phyloP scores from a whole-genome alignment of 2,888 invertebrate genomes.

The Neuroscelio doddi region DNA sequence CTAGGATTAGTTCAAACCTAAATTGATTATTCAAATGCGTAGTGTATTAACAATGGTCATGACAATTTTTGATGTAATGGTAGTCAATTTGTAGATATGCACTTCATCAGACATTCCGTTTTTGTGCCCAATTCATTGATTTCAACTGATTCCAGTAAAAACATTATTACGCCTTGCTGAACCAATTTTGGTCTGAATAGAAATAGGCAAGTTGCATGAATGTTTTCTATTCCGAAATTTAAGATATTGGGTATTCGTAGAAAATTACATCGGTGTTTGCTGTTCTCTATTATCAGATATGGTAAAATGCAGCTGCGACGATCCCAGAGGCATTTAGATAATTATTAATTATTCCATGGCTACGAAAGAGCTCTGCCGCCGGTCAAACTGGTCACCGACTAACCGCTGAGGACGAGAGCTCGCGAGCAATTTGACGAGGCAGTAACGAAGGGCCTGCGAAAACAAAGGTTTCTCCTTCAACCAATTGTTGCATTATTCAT shows the following conservation, averaged over 20 bases:
- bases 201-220: background rate
- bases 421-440: constrained; percentile 63
- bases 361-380: constrained; percentile 23
- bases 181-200: background rate
- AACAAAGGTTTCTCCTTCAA: constrained; percentile 58
- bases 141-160: no score
- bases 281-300: constrained; percentile 41
- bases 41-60: no score
- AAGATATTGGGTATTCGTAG: constrained; percentile 29
- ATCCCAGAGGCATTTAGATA: constrained; percentile 21
- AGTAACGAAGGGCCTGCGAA: constrained; percentile 61
- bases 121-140: no score
- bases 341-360: constrained; percentile 32
- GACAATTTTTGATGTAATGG: no score
- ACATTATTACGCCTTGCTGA: no score
- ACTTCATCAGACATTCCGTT: background rate
- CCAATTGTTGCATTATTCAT: constrained; percentile 65
- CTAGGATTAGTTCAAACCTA: no score
- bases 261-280: constrained; percentile 31
- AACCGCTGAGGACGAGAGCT: constrained; percentile 41
- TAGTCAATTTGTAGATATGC: background rate
- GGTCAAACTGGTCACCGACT: constrained; percentile 46
- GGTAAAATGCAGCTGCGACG: constrained; percentile 38
- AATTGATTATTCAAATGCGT: no score
- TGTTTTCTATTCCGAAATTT: constrained; percentile 8